These are phyloP conservation scores for Rhinatrema bivittatum DNA, from an alignment of 2,797 vertebrate genomes.

Conservation along the genomic window DNA sequence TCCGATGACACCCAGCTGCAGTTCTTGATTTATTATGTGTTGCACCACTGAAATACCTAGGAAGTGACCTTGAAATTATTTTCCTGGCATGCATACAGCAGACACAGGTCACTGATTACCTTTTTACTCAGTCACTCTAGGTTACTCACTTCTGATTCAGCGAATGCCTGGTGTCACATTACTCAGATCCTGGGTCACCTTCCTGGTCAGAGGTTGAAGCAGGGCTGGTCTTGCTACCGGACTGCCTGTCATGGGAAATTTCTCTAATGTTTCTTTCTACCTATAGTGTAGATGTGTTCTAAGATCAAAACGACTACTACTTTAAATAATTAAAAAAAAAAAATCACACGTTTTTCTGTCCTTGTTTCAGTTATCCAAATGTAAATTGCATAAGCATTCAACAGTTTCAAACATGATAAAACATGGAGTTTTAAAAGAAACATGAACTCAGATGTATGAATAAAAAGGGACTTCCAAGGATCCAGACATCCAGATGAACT, in stretches of 20 bases:
- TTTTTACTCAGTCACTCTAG: constrained; percentile 22
- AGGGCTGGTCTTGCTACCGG: neutral
- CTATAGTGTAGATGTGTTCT: neutral
- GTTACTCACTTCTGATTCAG: constrained; percentile 16
- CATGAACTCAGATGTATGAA: too few species aligned
- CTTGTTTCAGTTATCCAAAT: too few species aligned
- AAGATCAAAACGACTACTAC: neutral
- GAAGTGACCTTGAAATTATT: constrained; percentile 38
- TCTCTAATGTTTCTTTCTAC: neutral
- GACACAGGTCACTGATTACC: constrained; percentile 29
- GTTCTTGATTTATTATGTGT: constrained; percentile 27
- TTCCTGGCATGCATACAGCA: constrained; percentile 20
- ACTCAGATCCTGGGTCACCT: constrained; percentile 8
- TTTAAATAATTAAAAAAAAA: too few species aligned
- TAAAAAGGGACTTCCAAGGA: too few species aligned
- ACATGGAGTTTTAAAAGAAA: neutral
- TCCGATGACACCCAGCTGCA: constrained; percentile 10
- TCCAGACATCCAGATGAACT: too few species aligned
- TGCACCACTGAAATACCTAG: constrained; percentile 14
- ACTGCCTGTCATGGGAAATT: neutral
- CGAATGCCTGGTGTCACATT: constrained; percentile 26
- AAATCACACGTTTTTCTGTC: neutral
- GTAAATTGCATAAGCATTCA: too few species aligned
- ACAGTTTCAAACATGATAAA: neutral
- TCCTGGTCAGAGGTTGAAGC: constrained; percentile 6